Evolutionary conservation across 2,888 invertebrate species (phyloP), one percentile per base, ranked within the genome.

Genomic region (Dasysyrphus tricinctus): DNA sequence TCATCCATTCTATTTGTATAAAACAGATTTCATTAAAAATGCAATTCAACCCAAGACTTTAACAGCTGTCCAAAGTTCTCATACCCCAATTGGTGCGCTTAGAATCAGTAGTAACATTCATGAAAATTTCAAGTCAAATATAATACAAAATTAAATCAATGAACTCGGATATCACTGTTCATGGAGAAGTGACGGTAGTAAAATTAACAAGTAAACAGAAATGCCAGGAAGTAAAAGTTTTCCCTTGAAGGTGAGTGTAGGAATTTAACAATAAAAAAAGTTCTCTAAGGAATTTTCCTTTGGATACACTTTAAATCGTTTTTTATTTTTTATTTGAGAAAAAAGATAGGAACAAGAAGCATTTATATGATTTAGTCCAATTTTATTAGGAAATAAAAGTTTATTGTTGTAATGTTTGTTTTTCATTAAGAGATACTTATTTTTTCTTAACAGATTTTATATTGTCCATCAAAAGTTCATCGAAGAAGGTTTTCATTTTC

Each of bases 121-220:
- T 42, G 61, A 61, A 61, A 61, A n/a, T 61, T 61, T 61, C 7
- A 61, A 61, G 24, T 42, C 2, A 61, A 61, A 61, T 39, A 61
- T 39, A 61, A 42, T 24, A 61, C 42, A 42, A 42, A 61, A 61
- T 37, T 61, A 61, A 39, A 61, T 61, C 61, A 61, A 42, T 42
- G 61, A 61, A 61, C 61, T 39, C 61, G 42, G 39, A 59, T 61
- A 61, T 61, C 14, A 39, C 5, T 61, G 39, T 19, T 37, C 59
- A 61, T 24, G 42, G 5, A 19, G 24, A 24, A 14, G 39, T 24
- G 24, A 3, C 42, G 24, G 39, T 61, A 42, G 14, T 42, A 14
- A 42, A 61, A 42, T 61, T 61, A 7, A 42, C 39, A 42, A 42
- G 19, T 61, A 61, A 61, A 61, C 61, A 61, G 39, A 42, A 61